Evolutionary conservation across 2,888 invertebrate species (phyloP), one percentile per base, ranked within the genome.

Genomic region (Fragum sueziense): DNA sequence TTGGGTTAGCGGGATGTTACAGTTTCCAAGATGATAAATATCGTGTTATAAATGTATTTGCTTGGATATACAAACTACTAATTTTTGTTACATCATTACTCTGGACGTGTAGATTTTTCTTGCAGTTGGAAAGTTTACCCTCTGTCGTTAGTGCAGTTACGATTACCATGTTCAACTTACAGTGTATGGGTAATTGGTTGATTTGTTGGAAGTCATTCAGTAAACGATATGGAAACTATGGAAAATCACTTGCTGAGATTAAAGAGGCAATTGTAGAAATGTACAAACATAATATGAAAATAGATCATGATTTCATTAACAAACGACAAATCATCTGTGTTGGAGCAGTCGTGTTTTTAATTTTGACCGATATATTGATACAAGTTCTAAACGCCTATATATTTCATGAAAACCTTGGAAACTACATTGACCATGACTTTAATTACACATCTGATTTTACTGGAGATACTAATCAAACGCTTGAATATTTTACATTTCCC

Each of bases 171-270:
- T 14, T 47, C n/a, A 33, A 0, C 20, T 31, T 61, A n/a, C 20
- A 61, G 33, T 31, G 61, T n/a, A 20, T 33, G 6, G n/a, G 61
- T 33, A 61, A 61, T n/a, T 61, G 61, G 61, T 7, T 33, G 0
- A 20, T 61, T 2, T 33, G 61, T 61, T 61, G 61, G 61, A 61
- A 61, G 31, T 11, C 61, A 14, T 61, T 61, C n/a, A 61, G 61
- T n/a, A 33, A 14, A 31, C 1, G 7, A 33, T 20, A n/a, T 2
- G 61, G 61, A 11, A 11, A 61, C 33, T 20, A 17, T 61, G 6
- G n/a, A 61, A 33, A 29, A 61, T 57, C 57, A 1, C n/a, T 57
- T 22, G 57, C n/a, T 57, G 20, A 25, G 2, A 6, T 22, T 22
- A 57, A 57, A 27, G 27, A 22, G 9, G 7, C 14, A 20, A 3